Conservation (phyloP, 2,113 vertebrate species). For the Aspidoscelis tigris region DNA sequence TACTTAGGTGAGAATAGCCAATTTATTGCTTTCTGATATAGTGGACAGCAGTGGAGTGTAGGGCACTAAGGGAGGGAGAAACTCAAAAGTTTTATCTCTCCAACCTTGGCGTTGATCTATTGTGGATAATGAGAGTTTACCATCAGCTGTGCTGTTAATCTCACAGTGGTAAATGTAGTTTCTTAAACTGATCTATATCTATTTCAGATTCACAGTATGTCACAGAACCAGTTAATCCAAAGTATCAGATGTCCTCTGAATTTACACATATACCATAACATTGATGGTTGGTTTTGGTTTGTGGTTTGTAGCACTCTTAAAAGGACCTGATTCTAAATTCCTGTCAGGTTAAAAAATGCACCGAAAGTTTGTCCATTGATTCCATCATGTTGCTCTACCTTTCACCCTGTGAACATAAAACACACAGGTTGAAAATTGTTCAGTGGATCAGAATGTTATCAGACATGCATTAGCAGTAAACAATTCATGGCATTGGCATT, state of each 20-base stretch:
- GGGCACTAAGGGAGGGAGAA: background rate
- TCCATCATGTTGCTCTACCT: background rate
- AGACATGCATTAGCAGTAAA: background rate
- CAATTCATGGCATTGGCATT: background rate
- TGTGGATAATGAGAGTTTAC: background rate
- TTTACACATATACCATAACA: background rate
- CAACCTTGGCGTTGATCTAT: no score
- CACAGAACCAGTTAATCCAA: constrained; percentile 1
- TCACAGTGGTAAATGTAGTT: background rate
- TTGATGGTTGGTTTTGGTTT: background rate
- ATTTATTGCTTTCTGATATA: no score
- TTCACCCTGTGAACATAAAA: background rate
- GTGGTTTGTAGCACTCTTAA: background rate
- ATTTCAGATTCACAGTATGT: background rate
- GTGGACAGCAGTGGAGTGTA: background rate
- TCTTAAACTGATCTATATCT: background rate
- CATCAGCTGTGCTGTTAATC: background rate
- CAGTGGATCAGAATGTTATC: constrained; percentile 1
- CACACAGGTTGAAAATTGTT: background rate
- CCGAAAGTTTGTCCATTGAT: background rate
- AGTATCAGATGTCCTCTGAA: background rate
- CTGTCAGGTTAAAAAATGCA: background rate
- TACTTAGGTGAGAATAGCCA: no score
- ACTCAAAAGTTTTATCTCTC: background rate
- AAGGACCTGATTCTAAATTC: background rate